Conservation (phyloP, 2,888 invertebrate genomes). For the Peribatodes rhomboidaria region DNA sequence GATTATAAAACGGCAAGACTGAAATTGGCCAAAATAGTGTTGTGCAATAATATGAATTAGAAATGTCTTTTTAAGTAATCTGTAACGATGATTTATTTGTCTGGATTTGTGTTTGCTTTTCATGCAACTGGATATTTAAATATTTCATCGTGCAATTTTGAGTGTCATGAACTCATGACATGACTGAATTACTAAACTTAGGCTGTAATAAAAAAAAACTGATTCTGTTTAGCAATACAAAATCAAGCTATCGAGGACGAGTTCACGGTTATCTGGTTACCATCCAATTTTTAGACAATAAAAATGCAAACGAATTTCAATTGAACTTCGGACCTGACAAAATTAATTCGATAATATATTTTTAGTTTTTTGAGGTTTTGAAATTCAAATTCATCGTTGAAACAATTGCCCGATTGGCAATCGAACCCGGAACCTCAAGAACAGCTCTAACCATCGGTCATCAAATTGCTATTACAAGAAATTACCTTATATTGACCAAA, state of each 20-base stretch:
- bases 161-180: background rate
- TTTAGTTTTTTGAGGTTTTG: too few relatives aligned
- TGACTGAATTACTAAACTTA: background rate
- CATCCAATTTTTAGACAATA: background rate
- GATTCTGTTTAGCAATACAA: background rate
- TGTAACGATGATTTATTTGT: constrained; percentile 8
- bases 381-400: too few relatives aligned
- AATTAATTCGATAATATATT: too few relatives aligned
- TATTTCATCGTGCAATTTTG: background rate
- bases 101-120: constrained; percentile 3
- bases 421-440: too few relatives aligned
- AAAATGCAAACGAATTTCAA: background rate
- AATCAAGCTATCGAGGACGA: background rate
- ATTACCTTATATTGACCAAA: background rate
- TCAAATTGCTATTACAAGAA: too few relatives aligned
- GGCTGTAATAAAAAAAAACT: background rate
- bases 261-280: background rate
- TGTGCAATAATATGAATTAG: constrained; percentile 16
- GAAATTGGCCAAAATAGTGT: constrained; percentile 3
- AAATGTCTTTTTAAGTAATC: constrained; percentile 14
- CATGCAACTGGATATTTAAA: constrained; percentile 1
- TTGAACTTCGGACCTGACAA: too few relatives aligned
- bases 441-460: too few relatives aligned
- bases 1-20: constrained; percentile 11
- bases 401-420: too few relatives aligned